Conservation (phyloP, 2,113 vertebrate species). For the Dinomys branickii region DNA sequence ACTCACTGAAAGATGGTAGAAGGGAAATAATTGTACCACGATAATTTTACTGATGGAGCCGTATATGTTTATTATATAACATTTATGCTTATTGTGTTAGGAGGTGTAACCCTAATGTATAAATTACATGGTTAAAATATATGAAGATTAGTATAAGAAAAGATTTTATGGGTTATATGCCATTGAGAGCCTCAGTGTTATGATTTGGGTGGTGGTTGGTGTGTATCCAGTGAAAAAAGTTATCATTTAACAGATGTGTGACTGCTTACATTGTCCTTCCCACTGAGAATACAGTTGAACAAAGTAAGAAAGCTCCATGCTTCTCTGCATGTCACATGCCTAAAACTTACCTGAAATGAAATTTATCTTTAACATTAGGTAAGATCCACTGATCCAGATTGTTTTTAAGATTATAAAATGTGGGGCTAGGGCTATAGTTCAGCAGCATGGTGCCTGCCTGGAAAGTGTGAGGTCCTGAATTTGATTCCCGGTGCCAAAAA, state of each 20-base stretch:
- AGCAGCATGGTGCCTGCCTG: too few species aligned
- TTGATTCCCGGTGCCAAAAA: too few species aligned
- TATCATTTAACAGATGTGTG: neutral
- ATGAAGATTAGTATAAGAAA: neutral
- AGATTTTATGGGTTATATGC: neutral
- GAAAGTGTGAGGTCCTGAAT: too few species aligned
- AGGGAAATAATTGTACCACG: neutral
- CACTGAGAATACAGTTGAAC: neutral
- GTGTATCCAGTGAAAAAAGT: neutral
- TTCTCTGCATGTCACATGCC: neutral
- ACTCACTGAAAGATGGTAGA: neutral
- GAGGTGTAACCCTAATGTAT: neutral
- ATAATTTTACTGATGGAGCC: neutral
- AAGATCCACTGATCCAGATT: neutral
- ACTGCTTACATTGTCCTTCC: neutral
- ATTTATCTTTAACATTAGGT: neutral
- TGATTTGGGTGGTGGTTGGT: neutral
- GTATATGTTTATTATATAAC: neutral
- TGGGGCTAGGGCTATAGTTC: neutral
- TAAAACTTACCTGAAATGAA: neutral
- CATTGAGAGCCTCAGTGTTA: neutral
- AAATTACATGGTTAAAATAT: neutral
- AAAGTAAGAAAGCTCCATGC: neutral
- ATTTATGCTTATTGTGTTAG: neutral
- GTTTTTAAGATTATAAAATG: conserved; percentile 17